phyloP scores from a whole-genome alignment of 2,797 vertebrate species.

The Oreortyx pictus region DNA sequence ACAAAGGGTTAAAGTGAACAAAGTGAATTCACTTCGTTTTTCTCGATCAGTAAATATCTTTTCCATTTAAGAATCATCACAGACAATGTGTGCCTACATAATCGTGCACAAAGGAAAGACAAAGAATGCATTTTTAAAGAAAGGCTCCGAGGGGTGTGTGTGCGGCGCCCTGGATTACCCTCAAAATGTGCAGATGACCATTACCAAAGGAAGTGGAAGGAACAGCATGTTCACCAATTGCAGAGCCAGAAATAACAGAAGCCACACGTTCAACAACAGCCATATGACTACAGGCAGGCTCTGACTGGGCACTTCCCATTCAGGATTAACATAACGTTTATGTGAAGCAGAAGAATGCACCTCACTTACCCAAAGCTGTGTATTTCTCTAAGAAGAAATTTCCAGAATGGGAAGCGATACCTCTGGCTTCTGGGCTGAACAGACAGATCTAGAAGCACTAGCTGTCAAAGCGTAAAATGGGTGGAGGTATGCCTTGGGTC shows the following conservation, averaged over 20 bases:
- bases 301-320: slow-evolving; percentile 15
- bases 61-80: not conserved
- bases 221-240: slow-evolving; percentile 66
- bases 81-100: not conserved
- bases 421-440: not conserved
- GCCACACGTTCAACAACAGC: slow-evolving; percentile 57
- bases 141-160: not conserved
- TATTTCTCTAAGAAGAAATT: not conserved
- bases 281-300: slow-evolving; percentile 32
- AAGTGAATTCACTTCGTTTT: not conserved
- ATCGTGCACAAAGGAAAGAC: not conserved
- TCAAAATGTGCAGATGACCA: slow-evolving; percentile 54
- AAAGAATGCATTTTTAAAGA: slow-evolving; percentile 3
- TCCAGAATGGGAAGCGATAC: not conserved
- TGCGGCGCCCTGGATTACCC: slow-evolving; percentile 55
- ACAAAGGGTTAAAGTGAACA: not conserved
- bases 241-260: slow-evolving; percentile 70
- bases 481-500: not conserved
- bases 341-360: not conserved
- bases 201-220: slow-evolving; percentile 59
- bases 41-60: not conserved
- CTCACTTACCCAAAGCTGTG: not conserved
- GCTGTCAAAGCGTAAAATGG: not conserved
- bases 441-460: not conserved
- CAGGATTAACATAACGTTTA: slow-evolving; percentile 46